These are phyloP conservation scores for Drosophila hydei DNA, from an alignment of 1,140 invertebrate species.

Conservation along the genomic window DNA sequence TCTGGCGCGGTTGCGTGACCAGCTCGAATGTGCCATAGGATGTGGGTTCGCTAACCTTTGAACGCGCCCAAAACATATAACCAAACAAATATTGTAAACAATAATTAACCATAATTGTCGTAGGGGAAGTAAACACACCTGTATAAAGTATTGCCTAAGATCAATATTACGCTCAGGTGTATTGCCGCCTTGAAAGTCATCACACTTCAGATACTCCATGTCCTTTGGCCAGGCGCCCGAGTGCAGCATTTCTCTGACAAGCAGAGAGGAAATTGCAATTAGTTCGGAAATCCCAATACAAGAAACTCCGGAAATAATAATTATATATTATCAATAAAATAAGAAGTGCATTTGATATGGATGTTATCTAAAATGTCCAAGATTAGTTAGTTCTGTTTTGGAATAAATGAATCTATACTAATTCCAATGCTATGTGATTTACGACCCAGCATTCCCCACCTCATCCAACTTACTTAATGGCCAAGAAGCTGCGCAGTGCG, in stretches of 20 bases:
- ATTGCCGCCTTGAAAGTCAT: slow-evolving; percentile 90
- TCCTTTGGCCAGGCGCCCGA: slow-evolving; percentile 88
- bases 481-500: slow-evolving; percentile 88
- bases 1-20: slow-evolving; percentile 78
- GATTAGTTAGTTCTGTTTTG: no score
- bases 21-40: slow-evolving; percentile 88
- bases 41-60: slow-evolving; percentile 86
- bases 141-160: slow-evolving; percentile 85
- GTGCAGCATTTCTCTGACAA: slow-evolving; percentile 83
- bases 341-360: no score
- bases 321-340: no score
- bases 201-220: slow-evolving; percentile 89
- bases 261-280: neutral
- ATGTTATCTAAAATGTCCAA: no score
- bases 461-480: slow-evolving; percentile 87
- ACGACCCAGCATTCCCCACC: neutral
- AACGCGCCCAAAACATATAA: neutral
- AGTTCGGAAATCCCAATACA: neutral
- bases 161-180: slow-evolving; percentile 87
- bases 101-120: slow-evolving; percentile 70
- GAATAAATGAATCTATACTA: no score
- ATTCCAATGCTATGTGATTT: no score
- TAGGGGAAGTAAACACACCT: slow-evolving; percentile 82
- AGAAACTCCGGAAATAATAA: neutral
- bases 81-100: slow-evolving; percentile 30